Base-by-base conservation (phyloP, 2,888 invertebrate species). In the Timema cristinae region DNA sequence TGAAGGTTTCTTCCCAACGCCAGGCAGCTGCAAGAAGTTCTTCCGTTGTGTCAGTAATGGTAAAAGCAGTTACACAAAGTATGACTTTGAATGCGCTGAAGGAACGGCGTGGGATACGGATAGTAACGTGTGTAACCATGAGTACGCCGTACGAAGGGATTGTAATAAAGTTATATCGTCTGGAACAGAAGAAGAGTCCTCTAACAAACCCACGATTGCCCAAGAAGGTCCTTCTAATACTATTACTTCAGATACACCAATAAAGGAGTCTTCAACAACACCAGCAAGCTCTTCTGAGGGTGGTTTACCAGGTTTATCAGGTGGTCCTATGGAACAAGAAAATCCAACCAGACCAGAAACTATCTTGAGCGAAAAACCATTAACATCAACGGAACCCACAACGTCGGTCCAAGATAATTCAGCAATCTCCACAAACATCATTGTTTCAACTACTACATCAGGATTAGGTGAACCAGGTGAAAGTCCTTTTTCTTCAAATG, bases 1-100 rank as follows among this genome's bases (percentile, higher is more conserved):
- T 47, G 87, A 87, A 80, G 91, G 90, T 7, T 90, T 87, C 77
- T 88, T 86, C 82, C 85, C 88, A 0, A 84, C 89, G 78, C 86
- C 86, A 4, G 82, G 84, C 61, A 78, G 84, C 73, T 91, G 91
- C 77, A 84, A 84, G 50, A 89, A 87, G 78, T 91, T 90, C 80
- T 89, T 89, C 78, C 85, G 90, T 59, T 91, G 91, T 78, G 83
- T 84, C 0, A 79, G 82, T 66, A 80, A 83, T 72, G 83, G 81
- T 0, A 79, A 81, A n/a, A 84, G 83, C 5, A 80, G 80, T 0
- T 84, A 81, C 71, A 83, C 79, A 49, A 84, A 81, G 73, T 84
- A 85, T 71, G 83, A 85, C 9, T 88, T 86, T 74, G 82, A 81
- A 8, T 88, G 88, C 76, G 86, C 85, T 0, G 83, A 83, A 48